Conservation (phyloP, 2,113 vertebrate genomes). For the Tragelaphus imberbis region DNA sequence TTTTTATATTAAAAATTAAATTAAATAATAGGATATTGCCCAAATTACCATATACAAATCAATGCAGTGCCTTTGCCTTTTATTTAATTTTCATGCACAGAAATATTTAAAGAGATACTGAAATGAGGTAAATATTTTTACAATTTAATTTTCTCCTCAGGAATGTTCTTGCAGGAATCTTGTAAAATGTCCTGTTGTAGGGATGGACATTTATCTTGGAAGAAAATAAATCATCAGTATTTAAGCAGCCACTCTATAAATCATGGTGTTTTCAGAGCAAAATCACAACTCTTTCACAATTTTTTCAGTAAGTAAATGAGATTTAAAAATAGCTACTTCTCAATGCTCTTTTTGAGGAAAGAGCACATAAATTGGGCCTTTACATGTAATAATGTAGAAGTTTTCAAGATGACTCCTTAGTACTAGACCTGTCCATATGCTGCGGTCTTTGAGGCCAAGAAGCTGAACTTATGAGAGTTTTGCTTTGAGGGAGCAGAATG, state of each 20-base stretch:
- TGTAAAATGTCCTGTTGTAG: background rate
- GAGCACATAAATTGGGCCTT: slow-evolving; percentile 51
- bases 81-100: background rate
- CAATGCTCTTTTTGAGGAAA: slow-evolving; percentile 56
- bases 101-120: background rate
- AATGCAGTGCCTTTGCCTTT: background rate
- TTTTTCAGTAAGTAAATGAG: slow-evolving; percentile 14
- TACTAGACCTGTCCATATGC: background rate
- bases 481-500: background rate
- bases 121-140: slow-evolving; percentile 34
- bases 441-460: background rate
- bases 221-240: background rate
- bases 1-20: slow-evolving; percentile 6
- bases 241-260: background rate
- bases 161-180: background rate
- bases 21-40: background rate
- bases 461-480: background rate
- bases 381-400: background rate
- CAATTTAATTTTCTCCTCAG: background rate
- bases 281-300: background rate
- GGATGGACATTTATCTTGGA: background rate
- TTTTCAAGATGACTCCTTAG: slow-evolving; percentile 13
- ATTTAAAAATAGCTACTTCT: slow-evolving; percentile 10
- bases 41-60: background rate
- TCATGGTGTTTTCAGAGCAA: background rate